A percentile compares a stretch with the other conserved stretches of the same genome.
Evolutionary conservation across 2,888 invertebrate genomes (phyloP).

Genomic region (Hirtodrosophila confusa): DNA sequence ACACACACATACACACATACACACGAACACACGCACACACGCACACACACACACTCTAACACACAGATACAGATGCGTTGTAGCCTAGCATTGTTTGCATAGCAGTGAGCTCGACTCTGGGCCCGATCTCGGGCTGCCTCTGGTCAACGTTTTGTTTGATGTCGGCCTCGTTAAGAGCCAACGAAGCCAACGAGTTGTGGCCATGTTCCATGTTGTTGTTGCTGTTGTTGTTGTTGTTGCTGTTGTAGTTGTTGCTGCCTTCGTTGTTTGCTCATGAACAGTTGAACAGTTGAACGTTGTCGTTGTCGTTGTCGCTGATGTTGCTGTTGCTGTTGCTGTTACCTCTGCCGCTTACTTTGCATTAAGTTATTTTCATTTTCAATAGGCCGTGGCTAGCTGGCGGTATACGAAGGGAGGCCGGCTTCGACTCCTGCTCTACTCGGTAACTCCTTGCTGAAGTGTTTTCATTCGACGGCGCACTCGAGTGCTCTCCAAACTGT

Average conservation of each 20-base stretch:
- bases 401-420: conserved; percentile 32
- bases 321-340: conserved; percentile 40
- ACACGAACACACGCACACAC: conserved; percentile 22
- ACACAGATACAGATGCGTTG: conserved; percentile 26
- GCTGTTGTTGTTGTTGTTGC: conserved; percentile 29
- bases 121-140: conserved; percentile 48
- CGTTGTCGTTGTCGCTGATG: conserved; percentile 32
- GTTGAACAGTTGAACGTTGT: conserved; percentile 70
- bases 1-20: conserved; percentile 29
- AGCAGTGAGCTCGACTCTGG: conserved; percentile 64
- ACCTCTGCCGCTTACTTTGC: conserved; percentile 71
- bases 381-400: conserved; percentile 69
- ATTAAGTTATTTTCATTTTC: conserved; percentile 80
- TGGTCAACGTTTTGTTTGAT: conserved; percentile 78
- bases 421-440: conserved; percentile 11
- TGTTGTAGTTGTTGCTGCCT: conserved; percentile 31
- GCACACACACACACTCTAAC: conserved; percentile 7
- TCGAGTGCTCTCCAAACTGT: conserved; percentile 78
- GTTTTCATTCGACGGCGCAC: conserved; percentile 69
- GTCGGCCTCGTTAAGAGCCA: conserved; percentile 82
- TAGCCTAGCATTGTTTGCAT: conserved; percentile 77
- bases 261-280: conserved; percentile 73
- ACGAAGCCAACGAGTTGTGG: conserved; percentile 80
- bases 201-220: conserved; percentile 63
- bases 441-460: conserved; percentile 58